Evolutionary conservation across 2,113 vertebrate genomes (phyloP).

Genomic region (Pteruthius melanotis): DNA sequence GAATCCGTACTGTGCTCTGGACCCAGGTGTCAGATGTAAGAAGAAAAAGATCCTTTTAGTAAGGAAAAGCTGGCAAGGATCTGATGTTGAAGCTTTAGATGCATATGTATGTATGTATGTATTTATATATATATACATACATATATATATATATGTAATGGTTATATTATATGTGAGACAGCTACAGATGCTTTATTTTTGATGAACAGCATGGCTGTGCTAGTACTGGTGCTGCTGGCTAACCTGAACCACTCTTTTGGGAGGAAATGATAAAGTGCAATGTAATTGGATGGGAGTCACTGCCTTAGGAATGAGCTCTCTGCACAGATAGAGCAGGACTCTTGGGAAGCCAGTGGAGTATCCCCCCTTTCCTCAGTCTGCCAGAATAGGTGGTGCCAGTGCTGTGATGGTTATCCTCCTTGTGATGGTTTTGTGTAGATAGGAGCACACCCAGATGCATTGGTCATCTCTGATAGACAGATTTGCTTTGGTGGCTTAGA

Average conservation of each 20-base stretch:
- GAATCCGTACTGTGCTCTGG: neutral
- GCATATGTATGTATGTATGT: accelerated
- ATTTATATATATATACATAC: too few species aligned
- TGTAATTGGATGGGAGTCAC: neutral
- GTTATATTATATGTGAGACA: neutral
- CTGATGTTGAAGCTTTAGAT: neutral
- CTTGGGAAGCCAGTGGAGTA: neutral
- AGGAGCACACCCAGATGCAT: accelerated
- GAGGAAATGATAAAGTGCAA: neutral
- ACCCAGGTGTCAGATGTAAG: neutral
- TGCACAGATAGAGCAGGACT: neutral
- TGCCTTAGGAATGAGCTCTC: neutral
- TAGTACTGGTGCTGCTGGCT: neutral
- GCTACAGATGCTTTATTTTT: neutral
- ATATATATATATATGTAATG: too few species aligned
- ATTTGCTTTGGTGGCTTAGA: neutral
- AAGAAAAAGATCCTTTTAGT: neutral
- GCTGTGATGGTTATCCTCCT: neutral
- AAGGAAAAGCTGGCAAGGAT: neutral
- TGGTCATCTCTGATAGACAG: neutral
- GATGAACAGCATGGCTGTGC: neutral
- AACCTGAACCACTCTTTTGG: neutral
- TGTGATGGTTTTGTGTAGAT: neutral
- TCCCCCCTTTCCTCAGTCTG: neutral
- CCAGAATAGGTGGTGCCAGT: neutral